Evolutionary conservation across 2,888 invertebrate species (phyloP), one percentile per base, ranked within the genome.

Genomic region (Rapana venosa): DNA sequence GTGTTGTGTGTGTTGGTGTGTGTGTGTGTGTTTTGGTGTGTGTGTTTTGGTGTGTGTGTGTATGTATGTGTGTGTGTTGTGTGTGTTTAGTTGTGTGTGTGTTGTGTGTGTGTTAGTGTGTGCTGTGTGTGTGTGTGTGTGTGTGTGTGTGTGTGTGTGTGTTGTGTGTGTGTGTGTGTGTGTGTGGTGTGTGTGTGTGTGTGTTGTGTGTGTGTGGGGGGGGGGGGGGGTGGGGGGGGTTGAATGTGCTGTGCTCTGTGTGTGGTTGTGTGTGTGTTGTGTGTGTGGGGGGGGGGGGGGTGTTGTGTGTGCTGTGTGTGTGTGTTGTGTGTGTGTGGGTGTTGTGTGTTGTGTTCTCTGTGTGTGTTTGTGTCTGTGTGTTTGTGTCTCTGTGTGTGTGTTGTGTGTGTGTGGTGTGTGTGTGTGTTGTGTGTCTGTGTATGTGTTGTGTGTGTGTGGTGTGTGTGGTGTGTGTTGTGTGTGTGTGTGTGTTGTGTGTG

Each of bases 1-100:
- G 70, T n/a, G n/a, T n/a, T 74, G 74, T n/a, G 74, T 74, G 74
- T n/a, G 74, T 74, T n/a, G 0, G 74, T 74, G 74, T n/a, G 74
- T 74, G 74, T n/a, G n/a, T 74, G 74, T n/a, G 74, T 74, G 74
- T 74, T n/a, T 74, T n/a, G 26, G 74, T 74, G 74, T 74, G 74
- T n/a, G 74, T 74, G 74, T 74, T 0, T 74, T n/a, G 6, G 66
- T 74, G n/a, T 74, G 74, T 74, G 74, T 74, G 74, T 74, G 74
- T 74, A n/a, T 74, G 74, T 74, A n/a, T 74, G 74, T n/a, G 66
- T 47, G 47, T 47, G 47, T 47, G 47, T 47, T n/a, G n/a, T n/a
- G n/a, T n/a, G n/a, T n/a, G n/a, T n/a, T n/a, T n/a, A n/a, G n/a
- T n/a, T n/a, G n/a, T 70, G 70, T 70, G 6, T n/a, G n/a, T n/a